Evolutionary conservation across 1,140 invertebrate species (phyloP), one percentile per base, ranked within the genome.

Genomic region (Zaprionus ornatus): DNA sequence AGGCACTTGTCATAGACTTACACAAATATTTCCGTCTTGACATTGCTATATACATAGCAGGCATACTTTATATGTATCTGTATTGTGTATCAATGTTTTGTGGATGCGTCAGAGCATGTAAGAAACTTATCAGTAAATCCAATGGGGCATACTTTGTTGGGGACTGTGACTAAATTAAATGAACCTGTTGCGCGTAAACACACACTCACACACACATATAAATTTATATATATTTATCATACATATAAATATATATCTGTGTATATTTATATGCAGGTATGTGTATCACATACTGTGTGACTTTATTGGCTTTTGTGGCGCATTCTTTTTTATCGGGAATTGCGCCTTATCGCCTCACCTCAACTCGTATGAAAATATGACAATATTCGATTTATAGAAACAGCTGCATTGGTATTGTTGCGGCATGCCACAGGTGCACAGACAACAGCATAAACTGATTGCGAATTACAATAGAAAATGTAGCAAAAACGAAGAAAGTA

Each of bases 111-210:
- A 88, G 68, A 68, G 61, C 32, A 52, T 67, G 62, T 55, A 40
- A 52, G 48, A 68, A 57, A 79, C 61, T 80, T 90, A 90, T 88
- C 84, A 88, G 80, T n/a, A 65, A 77, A 69, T 59, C 52, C 69
- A 69, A 32, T 76, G 68, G 21, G 32, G 55, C 71, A 56, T 68
- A 19, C 50, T 45, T 3, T 37, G 35, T 32, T 32, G 13, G 61
- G 56, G 54, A 45, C 57, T 80, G 64, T 90, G 85, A 79, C 80
- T 90, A 88, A 88, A 87, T 83, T 59, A 65, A 87, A 75, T 83
- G 55, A 88, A 84, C 84, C 77, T 87, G 83, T 84, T 80, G 64
- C 52, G 74, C 69, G 56, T 77, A 79, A 70, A 73, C 56, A 54
- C 63, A 66, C 54, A 66, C 57, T 50, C n/a, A 63, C 40, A 77